phyloP scores from a whole-genome alignment of 2,113 vertebrate genomes.

The Nesogale talazaci region DNA sequence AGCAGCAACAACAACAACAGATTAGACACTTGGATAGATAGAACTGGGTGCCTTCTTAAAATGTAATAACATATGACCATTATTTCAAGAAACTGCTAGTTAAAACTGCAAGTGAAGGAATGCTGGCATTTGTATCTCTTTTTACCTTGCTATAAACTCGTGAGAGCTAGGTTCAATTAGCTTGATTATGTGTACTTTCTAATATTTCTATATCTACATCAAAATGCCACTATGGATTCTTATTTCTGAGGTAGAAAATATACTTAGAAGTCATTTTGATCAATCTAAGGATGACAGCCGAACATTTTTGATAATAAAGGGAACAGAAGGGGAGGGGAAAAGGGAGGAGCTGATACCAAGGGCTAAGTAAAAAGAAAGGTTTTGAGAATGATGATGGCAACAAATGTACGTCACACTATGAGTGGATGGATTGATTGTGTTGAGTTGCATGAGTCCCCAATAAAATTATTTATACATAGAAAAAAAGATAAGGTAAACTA shows the following conservation, averaged over 20 bases:
- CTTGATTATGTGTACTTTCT: neutral
- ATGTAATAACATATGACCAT: neutral
- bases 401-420: too few species aligned
- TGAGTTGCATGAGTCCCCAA: too few species aligned
- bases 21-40: neutral
- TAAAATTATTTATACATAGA: too few species aligned
- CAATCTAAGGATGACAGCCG: neutral
- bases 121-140: neutral
- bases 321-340: too few species aligned
- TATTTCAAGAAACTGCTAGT: neutral
- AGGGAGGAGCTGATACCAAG: too few species aligned
- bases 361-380: too few species aligned
- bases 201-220: too few species aligned
- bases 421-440: too few species aligned
- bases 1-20: too few species aligned
- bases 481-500: neutral
- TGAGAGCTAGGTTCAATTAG: too few species aligned
- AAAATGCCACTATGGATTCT: too few species aligned
- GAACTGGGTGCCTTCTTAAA: neutral
- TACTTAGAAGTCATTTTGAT: neutral
- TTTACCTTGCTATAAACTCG: neutral
- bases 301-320: slow-evolving; percentile 22
- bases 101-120: neutral
- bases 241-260: slow-evolving; percentile 1
- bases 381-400: too few species aligned